Evolutionary conservation across 2,888 invertebrate species (phyloP), one percentile per base, ranked within the genome.

Genomic region (Hydraecia micacea): DNA sequence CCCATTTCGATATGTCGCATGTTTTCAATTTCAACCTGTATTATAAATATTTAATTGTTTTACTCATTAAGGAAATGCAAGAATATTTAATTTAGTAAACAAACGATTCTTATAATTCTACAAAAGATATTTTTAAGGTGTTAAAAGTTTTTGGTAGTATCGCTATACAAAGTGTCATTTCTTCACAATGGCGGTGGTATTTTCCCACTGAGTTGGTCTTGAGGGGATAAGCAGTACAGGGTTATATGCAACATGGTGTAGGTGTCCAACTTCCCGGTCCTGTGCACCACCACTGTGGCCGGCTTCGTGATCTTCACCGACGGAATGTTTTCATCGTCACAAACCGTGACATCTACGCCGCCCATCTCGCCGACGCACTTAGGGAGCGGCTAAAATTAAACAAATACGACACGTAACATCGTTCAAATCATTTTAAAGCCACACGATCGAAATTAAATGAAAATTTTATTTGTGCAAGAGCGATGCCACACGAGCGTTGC

Each of bases 321-420:
- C 0, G 81, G 80, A 2, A 75, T 55, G 0, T 0, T 3, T 0
- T 15, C n/a, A 4, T n/a, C 32, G 13, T 52, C 69, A 4, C 80
- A 80, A 7, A 4, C 81, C 4, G 1, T 0, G 1, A 58, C 69
- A 7, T 63, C 65, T 11, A 75, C 1, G 8, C 80, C 80, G 1
- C 0, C 1, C 2, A n/a, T 18, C 0, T 39, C 13, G 0, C 36
- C 55, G 9, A 0, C 0, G 7, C 80, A 80, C 15, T 18, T 6
- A 6, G 81, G 81, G 0, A 81, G 65, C 2, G n/a, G 7, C 80
- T 80, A 75, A 39, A 80, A 80, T n/a, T 7, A 63, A 49, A 60
- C 15, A 2, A 7, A 0, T 28, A 60, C 13, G 28, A 15, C 13
- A 60, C 1, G 28, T 58, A n/a, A 58, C 58, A 58, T 6, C 15